Evolutionary conservation across 2,888 invertebrate species (phyloP), one percentile per base, ranked within the genome.

Genomic region (Panopea generosa): DNA sequence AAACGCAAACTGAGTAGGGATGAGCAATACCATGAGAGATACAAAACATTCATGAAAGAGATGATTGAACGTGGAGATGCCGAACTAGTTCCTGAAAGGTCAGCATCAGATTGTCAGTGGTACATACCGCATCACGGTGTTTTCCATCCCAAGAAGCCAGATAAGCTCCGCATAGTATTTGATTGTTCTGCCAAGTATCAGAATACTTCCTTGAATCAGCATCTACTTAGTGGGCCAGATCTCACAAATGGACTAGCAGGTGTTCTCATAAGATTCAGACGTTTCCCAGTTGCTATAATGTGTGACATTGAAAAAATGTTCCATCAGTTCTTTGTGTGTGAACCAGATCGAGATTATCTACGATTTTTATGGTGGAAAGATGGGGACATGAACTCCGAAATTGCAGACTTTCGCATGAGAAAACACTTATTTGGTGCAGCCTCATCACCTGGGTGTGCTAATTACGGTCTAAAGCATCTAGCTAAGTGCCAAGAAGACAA

Each of bases 291-390:
- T 26, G 84, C 78, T 20, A 3, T 82, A 1, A 52, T 52, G 11
- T 71, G 63, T 6, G 84, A 84, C 49, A 81, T 81, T 9, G 76
- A 83, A 47, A 53, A 68, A 33, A 77, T 71, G 68, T 84, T 84
- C 47, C 56, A 81, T 49, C 76, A 77, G 38, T 70, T 84, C 43
- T 18, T 47, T n/a, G 84, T 82, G 1, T 1, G 55, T 7, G 47
- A 38, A 29, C 49, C 20, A 26, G 71, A 77, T 50, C 50, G 72
- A 20, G 63, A 83, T 50, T 82, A 45, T 43, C 60, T 82, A 18
- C 38, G 79, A 3, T 81, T 85, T 47, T 47, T 84, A 50, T 85
- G 84, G 79, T 85, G 79, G 72, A 56, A 77, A 43, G 33, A 77
- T 56, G 71, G 69, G 14, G 63, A 78, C 45, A 14, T 57, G 4